These are phyloP conservation scores for Rhamnusium bicolor DNA, from an alignment of 2,888 invertebrate genomes.

Conservation along the genomic window DNA sequence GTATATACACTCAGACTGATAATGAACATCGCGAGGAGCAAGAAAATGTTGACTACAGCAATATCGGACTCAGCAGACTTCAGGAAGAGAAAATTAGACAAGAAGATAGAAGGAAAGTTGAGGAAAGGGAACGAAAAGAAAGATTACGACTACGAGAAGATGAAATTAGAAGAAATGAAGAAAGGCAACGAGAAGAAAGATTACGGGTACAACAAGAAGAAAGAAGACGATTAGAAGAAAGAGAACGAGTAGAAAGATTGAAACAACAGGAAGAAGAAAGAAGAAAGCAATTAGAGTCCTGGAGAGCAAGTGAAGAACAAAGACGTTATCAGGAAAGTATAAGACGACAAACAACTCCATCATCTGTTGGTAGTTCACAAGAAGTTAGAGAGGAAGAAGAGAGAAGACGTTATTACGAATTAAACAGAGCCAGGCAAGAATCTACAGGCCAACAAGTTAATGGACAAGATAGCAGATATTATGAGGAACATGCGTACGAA, in stretches of 20 bases:
- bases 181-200: constrained; percentile 7
- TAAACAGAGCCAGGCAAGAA: constrained; percentile 28
- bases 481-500: constrained; percentile 43
- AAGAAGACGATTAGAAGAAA: constrained; percentile 8
- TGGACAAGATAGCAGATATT: constrained; percentile 30
- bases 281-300: constrained; percentile 45
- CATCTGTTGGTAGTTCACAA: background rate
- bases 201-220: constrained; percentile 4
- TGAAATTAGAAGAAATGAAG: constrained; percentile 1
- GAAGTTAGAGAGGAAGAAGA: constrained; percentile 33
- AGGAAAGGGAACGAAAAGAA: constrained; percentile 1
- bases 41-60: background rate
- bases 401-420: constrained; percentile 41
- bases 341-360: background rate
- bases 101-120: background rate
- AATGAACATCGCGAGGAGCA: too few species aligned
- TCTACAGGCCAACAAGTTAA: constrained; percentile 4
- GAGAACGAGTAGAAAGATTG: constrained; percentile 12
- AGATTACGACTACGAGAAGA: constrained; percentile 17
- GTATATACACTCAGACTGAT: too few species aligned
- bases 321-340: background rate
- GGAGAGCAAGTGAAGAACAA: constrained; percentile 41
- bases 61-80: background rate
- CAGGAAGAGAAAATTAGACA: background rate
- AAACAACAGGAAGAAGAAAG: constrained; percentile 28